Percentiles rank a stretch among this genome's conserved stretches.
These are phyloP conservation scores for Drosophila saltans DNA, from an alignment of 1,140 invertebrate genomes.

Conservation along the genomic window DNA sequence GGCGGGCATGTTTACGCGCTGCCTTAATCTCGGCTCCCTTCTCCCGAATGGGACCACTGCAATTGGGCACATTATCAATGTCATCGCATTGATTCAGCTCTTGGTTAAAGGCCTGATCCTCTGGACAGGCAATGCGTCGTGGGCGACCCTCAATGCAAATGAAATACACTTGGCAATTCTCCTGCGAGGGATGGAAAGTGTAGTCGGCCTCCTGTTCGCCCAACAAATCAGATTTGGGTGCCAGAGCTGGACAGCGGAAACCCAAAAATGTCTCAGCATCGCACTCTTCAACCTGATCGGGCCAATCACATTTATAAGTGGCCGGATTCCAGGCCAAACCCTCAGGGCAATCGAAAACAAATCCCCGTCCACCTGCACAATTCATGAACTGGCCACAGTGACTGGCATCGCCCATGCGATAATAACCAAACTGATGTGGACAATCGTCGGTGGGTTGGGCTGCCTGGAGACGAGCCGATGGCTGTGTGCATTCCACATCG, in stretches of 20 bases:
- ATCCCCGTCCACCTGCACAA: constrained; percentile 89
- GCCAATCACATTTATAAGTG: constrained; percentile 92
- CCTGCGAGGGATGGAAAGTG: constrained; percentile 84
- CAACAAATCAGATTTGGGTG: constrained; percentile 80
- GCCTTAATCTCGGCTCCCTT: constrained; percentile 75
- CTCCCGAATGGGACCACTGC: constrained; percentile 83
- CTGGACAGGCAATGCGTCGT: constrained; percentile 88
- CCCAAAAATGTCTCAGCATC: constrained; percentile 90
- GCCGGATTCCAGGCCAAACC: constrained; percentile 92
- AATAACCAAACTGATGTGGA: constrained; percentile 93
- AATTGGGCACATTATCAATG: constrained; percentile 90
- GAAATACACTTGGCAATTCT: constrained; percentile 92
- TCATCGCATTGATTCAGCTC: constrained; percentile 89
- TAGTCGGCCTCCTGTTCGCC: constrained; percentile 84
- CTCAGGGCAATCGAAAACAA: constrained; percentile 87
- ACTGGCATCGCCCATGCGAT: constrained; percentile 87
- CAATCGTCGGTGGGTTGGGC: constrained; percentile 88
- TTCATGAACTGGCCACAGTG: constrained; percentile 94
- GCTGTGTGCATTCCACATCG: constrained; percentile 90
- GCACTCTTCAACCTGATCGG: constrained; percentile 90
- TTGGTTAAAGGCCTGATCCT: constrained; percentile 92
- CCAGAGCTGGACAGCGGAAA: constrained; percentile 87
- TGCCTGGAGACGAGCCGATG: constrained; percentile 85
- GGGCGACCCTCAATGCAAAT: constrained; percentile 91
- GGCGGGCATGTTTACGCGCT: constrained; percentile 58